Percentiles rank a stretch among this genome's conserved stretches.
phyloP scores from a whole-genome alignment of 2,113 vertebrate genomes.

The Microtus richardsoni region DNA sequence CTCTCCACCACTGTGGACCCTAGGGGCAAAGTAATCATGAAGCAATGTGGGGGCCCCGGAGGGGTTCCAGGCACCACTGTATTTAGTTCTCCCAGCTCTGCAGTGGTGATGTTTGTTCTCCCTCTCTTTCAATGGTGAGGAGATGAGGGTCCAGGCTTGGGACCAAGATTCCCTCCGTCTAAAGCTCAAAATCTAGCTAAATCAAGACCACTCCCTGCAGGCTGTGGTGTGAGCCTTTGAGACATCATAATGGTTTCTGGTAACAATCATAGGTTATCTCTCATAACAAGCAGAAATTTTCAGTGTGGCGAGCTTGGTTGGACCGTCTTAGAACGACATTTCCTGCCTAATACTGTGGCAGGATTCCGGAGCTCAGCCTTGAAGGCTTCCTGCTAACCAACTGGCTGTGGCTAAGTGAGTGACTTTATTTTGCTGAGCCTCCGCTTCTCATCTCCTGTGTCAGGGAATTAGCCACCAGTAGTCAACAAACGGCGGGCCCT shows the following conservation, averaged over 20 bases:
- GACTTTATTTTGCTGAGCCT: not conserved
- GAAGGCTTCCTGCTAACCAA: no score
- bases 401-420: no score
- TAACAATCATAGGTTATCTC: not conserved
- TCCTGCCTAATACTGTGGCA: not conserved
- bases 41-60: no score
- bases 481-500: not conserved
- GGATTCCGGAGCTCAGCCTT: not conserved
- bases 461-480: not conserved
- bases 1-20: no score
- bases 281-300: not conserved
- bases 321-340: not conserved
- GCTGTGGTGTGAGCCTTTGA: not conserved
- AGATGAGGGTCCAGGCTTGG: not conserved
- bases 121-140: not conserved
- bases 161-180: not conserved
- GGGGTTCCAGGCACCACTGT: fast-evolving
- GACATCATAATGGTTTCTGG: not conserved
- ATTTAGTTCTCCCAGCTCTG: not conserved
- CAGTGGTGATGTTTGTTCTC: not conserved
- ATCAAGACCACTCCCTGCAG: not conserved
- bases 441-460: not conserved
- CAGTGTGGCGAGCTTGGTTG: not conserved
- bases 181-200: not conserved
- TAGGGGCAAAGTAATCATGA: not conserved